Evolutionary conservation across 2,888 invertebrate species (phyloP).

Genomic region (Epiblema foenella): DNA sequence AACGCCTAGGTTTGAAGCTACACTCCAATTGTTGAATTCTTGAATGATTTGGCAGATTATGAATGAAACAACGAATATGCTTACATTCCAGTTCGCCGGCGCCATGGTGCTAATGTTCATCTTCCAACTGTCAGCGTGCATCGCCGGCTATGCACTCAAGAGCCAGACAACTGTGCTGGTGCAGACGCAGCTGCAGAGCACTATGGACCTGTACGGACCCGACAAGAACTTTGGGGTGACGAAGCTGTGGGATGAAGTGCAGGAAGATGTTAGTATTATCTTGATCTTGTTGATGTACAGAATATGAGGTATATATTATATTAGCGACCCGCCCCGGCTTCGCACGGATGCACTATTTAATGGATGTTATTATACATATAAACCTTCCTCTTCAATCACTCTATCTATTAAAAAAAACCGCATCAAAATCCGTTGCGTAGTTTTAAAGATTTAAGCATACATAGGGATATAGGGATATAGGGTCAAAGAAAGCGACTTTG

Average conservation of each 20-base stretch:
- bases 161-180: conserved; percentile 83
- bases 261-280: conserved; percentile 76
- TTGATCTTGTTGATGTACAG: background rate
- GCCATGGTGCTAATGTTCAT: conserved; percentile 89
- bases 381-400: too few relatives aligned
- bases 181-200: conserved; percentile 75
- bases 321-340: too few relatives aligned
- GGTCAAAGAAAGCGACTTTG: too few relatives aligned
- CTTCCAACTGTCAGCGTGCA: conserved; percentile 90
- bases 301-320: background rate
- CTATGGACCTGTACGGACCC: conserved; percentile 78
- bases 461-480: too few relatives aligned
- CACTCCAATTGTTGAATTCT: too few relatives aligned
- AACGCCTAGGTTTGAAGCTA: too few relatives aligned
- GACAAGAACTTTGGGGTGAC: conserved; percentile 69
- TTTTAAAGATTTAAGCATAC: too few relatives aligned
- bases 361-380: too few relatives aligned
- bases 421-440: too few relatives aligned
- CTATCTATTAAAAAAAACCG: too few relatives aligned
- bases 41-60: too few relatives aligned
- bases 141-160: conserved; percentile 88
- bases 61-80: background rate
- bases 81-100: conserved; percentile 85
- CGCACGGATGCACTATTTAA: too few relatives aligned
- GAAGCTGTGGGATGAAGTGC: conserved; percentile 86